phyloP scores from a whole-genome alignment of 2,888 invertebrate genomes.

The Panopea generosa region DNA sequence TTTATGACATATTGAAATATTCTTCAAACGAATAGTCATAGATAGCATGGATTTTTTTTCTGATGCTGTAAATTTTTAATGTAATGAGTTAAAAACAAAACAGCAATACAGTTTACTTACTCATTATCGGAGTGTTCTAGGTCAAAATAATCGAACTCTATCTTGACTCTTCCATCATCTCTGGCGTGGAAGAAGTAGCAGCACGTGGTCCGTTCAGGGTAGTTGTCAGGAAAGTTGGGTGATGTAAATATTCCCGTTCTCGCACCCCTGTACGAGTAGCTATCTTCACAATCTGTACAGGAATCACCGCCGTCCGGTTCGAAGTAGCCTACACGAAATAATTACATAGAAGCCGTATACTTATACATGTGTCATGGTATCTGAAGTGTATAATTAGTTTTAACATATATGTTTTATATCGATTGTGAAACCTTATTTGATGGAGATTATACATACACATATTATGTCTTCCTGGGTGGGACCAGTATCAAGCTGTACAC shows the following conservation, averaged over 20 bases:
- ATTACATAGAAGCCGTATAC: background rate
- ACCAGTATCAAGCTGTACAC: background rate
- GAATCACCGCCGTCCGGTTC: slow-evolving; percentile 42
- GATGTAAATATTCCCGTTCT: slow-evolving; percentile 76
- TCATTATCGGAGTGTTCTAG: slow-evolving; percentile 71
- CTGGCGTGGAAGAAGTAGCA: slow-evolving; percentile 79
- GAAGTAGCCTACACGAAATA: slow-evolving; percentile 42
- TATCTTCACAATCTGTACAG: slow-evolving; percentile 59
- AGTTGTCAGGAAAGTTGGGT: slow-evolving; percentile 78
- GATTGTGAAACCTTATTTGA: background rate
- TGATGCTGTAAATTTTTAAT: no score
- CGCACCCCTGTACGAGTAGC: slow-evolving; percentile 57
- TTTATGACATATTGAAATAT: no score
- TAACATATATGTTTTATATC: background rate
- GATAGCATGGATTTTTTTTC: no score
- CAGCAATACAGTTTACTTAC: no score
- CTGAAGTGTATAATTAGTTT: background rate
- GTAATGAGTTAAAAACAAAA: no score
- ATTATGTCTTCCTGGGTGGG: no score
- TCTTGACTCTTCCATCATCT: slow-evolving; percentile 77
- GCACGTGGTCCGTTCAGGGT: slow-evolving; percentile 76
- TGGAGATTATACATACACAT: background rate
- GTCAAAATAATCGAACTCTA: slow-evolving; percentile 78
- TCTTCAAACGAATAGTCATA: no score
- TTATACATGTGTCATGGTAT: background rate